Evolutionary conservation across 2,888 invertebrate genomes (phyloP).

Genomic region (Byasa hedistus): DNA sequence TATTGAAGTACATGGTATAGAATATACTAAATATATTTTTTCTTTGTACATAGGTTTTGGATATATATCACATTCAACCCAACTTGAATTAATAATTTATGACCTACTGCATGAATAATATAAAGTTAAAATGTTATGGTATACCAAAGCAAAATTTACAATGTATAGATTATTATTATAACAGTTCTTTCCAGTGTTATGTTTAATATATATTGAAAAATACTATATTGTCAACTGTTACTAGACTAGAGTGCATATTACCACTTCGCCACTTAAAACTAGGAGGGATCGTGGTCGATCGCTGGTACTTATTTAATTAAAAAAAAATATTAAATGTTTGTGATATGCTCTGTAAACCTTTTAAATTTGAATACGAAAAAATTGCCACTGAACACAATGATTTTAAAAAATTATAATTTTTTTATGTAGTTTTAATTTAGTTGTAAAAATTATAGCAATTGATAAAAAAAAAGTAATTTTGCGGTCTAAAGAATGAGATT

Average conservation of each 20-base stretch:
- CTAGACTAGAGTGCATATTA: too few relatives aligned
- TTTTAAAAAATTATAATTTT: background rate
- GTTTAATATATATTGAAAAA: too few relatives aligned
- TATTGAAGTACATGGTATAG: conserved; percentile 36
- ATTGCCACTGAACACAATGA: background rate
- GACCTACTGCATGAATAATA: conserved; percentile 2
- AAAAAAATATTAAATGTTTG: background rate
- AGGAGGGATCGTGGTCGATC: too few relatives aligned
- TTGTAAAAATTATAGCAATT: conserved; percentile 25
- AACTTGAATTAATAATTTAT: conserved; percentile 25
- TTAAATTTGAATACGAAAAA: background rate
- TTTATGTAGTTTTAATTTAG: conserved; percentile 19
- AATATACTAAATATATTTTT: conserved; percentile 40
- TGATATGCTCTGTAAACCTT: conserved; percentile 6
- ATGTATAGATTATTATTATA: conserved; percentile 19
- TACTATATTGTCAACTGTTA: too few relatives aligned
- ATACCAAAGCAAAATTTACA: conserved; percentile 29
- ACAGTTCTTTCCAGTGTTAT: background rate
- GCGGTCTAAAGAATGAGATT: background rate
- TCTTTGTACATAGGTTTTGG: conserved; percentile 46
- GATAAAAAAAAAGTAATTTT: conserved; percentile 4
- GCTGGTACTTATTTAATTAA: too few relatives aligned
- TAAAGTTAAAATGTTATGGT: conserved; percentile 14
- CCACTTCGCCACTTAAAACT: too few relatives aligned
- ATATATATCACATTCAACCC: conserved; percentile 33